Percentiles rank a stretch among this genome's conserved stretches.
Conservation (phyloP, 2,113 vertebrate genomes). For the Paramormyrops kingsleyae region DNA sequence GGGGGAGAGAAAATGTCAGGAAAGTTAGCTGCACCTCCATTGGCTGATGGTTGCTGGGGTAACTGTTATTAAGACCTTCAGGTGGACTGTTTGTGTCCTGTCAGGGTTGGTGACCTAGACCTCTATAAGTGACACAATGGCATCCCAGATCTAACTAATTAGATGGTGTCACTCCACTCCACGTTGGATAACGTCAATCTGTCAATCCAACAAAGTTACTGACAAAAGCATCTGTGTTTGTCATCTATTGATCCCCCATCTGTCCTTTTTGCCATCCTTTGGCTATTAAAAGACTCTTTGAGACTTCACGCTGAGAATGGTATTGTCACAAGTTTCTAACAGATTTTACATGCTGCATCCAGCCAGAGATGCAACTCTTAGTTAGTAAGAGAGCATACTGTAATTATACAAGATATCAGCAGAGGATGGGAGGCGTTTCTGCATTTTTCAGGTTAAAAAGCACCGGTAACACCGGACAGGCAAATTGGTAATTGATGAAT, state of each 20-base stretch:
- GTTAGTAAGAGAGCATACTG: background rate
- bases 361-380: background rate
- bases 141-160: background rate
- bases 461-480: no score
- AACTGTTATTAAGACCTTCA: background rate
- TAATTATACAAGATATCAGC: background rate
- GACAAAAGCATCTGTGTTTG: background rate
- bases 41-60: constrained; percentile 4
- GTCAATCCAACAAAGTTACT: constrained; percentile 1
- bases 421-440: background rate
- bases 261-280: background rate
- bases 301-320: background rate
- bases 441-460: background rate
- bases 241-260: background rate
- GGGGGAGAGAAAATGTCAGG: background rate
- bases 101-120: background rate
- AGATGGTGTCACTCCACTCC: background rate
- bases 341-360: background rate
- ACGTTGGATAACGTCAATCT: background rate
- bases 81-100: background rate
- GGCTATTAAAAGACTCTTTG: background rate
- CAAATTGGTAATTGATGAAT: background rate
- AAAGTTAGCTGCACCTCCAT: background rate
- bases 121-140: background rate
- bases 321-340: background rate